Conservation (phyloP, 2,888 invertebrate genomes). For the Phaedon cochleariae region DNA sequence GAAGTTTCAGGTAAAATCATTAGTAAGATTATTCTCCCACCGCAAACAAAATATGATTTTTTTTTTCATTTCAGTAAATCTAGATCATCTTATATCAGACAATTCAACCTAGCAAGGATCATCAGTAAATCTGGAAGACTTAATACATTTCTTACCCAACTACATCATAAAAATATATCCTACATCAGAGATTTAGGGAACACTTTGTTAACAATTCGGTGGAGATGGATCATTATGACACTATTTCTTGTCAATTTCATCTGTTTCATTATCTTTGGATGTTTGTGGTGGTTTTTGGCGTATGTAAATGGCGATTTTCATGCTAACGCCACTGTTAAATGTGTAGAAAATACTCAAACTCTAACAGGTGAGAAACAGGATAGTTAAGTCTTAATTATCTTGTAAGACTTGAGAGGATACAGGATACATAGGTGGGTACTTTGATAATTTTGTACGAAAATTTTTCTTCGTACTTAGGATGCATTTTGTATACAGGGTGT, state of each 20-base stretch:
- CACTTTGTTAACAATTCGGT: conserved; percentile 75
- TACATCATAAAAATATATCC: conserved; percentile 48
- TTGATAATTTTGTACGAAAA: too few relatives aligned
- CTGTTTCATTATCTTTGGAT: conserved; percentile 47
- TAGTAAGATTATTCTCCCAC: background rate
- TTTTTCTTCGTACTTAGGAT: too few relatives aligned
- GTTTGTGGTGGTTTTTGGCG: conserved; percentile 49
- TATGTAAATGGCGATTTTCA: conserved; percentile 49
- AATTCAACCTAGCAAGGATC: conserved; percentile 42
- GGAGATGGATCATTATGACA: conserved; percentile 73
- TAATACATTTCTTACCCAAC: conserved; percentile 46
- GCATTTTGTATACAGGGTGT: too few relatives aligned
- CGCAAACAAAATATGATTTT: too few relatives aligned
- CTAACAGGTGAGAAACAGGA: conserved; percentile 42
- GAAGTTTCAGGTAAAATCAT: conserved; percentile 41
- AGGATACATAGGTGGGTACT: too few relatives aligned
- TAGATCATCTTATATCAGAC: conserved; percentile 36
- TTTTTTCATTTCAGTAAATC: conserved; percentile 35
- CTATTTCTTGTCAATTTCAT: conserved; percentile 51
- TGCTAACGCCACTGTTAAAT: conserved; percentile 38
- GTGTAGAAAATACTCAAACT: conserved; percentile 50
- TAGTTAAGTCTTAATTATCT: background rate
- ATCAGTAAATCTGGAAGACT: conserved; percentile 49
- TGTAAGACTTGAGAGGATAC: background rate
- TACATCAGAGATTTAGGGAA: conserved; percentile 67